Evolutionary conservation across 2,888 invertebrate genomes (phyloP), one percentile per base, ranked within the genome.

Genomic region (Halocaridina rubra): DNA sequence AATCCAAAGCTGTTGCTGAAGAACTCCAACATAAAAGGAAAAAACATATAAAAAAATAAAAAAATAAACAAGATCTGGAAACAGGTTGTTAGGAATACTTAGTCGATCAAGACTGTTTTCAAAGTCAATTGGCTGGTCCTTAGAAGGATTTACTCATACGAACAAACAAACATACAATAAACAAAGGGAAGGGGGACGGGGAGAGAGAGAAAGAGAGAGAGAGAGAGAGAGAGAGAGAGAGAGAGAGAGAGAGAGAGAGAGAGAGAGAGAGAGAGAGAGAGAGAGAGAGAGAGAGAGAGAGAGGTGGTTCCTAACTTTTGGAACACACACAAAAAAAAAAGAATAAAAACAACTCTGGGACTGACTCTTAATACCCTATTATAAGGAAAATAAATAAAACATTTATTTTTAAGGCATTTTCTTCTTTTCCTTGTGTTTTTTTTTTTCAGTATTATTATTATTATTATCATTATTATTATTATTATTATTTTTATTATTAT

Each of bases 221-320:
- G 29, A 33, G 33, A 72, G 72, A 72, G 72, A 72, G 72, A 67
- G 67, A 67, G 67, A 67, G 67, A 33, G 57, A 75, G 19, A 75
- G 39, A 74, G 27, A 39, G 33, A 74, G 46, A 74, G 46, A 22
- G 3, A 74, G 74, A 74, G 67, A 75, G 57, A 27, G 29, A 10
- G 19, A 30, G 57, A 27, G 8, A 2, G 53, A 53, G 53, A n/a
- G 59, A 76, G 29, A 76, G 57, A 76, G 59, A 75, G 53, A 53
- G 57, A 46, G 53, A 75, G 57, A 53, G 27, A 75, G 75, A 74
- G 46, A 75, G 57, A 53, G 16, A 24, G 57, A 53, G 24, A 3
- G 57, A 75, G 19, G 33, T 22, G 19, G 57, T 30, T 30, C 33
- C 33, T n/a, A n/a, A n/a, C n/a, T n/a, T n/a, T n/a, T n/a, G n/a